Conservation (phyloP, 2,888 invertebrate species). For the Bugulina stolonifera region DNA sequence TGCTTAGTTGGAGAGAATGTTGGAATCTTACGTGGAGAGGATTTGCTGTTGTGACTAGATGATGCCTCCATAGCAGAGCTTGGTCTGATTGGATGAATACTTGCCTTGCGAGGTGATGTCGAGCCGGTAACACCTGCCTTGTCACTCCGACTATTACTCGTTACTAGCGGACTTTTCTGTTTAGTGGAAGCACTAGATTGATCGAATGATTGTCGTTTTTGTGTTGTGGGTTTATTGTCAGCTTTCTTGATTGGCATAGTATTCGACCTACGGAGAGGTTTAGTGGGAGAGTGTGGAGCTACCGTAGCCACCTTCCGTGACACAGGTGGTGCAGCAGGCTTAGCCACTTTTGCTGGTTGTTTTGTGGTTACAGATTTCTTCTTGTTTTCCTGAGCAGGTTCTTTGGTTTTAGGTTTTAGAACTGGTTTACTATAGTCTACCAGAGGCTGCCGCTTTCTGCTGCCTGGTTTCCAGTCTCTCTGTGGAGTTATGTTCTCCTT, state of each 20-base stretch:
- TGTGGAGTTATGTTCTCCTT: constrained; percentile 25
- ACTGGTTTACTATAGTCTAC: constrained; percentile 22
- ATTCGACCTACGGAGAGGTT: constrained; percentile 11
- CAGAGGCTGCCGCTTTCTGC: constrained; percentile 2
- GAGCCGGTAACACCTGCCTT: neutral
- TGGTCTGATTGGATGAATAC: neutral
- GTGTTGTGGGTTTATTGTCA: neutral
- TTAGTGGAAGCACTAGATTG: neutral
- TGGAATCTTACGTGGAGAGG: neutral
- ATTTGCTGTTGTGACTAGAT: neutral
- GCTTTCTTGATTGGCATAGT: neutral
- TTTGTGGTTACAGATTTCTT: neutral
- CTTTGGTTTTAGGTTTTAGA: constrained; percentile 1
- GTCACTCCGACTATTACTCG: neutral
- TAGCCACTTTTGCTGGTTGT: neutral
- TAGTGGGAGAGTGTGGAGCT: neutral
- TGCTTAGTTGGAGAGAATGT: neutral
- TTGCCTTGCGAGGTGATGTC: neutral
- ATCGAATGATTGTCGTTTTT: neutral
- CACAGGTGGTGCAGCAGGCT: neutral
- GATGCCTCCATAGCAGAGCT: neutral
- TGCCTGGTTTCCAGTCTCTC: neutral
- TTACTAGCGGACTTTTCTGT: neutral
- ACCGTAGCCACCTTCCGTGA: constrained; percentile 8
- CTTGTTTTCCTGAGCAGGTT: neutral